Base-by-base conservation (phyloP, 2,797 vertebrate genomes). In the Coendou prehensilis region DNA sequence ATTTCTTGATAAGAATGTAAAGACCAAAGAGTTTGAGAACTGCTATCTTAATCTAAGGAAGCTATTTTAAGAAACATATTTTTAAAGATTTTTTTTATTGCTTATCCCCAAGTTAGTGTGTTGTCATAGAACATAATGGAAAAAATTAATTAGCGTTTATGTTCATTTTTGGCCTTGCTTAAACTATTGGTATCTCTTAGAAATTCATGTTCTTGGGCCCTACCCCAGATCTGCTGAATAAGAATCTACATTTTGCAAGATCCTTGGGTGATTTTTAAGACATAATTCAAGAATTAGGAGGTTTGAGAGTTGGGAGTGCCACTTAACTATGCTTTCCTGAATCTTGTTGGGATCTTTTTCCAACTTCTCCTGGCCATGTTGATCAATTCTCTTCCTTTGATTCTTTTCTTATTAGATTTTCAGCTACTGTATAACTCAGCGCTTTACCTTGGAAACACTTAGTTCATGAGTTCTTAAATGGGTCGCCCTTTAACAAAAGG, bases 141-240 rank as follows among this genome's bases (percentile, higher is more conserved):
- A 47, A 57, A 76, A 56, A 33, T 76, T 54, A 76, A 76, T 93
- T 81, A 76, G 45, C 20, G 67, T 57, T 59, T 54, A 33, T 50
- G 75, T 69, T 95, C 61, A 83, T 63, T 90, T 95, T 83, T 61
- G 26, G 10, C 14, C 33, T 41, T 92, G 37, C 47, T 90, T 73
- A 67, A 28, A 30, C 47, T 57, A n/a, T 7, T n/a, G 67, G 4
- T 50, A 67, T 57, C 54, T 87, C 45, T 71, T 56, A 71, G 59
- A 93, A 78, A 78, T 95, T 37, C 17, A 89, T 41, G 59, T 33
- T 67, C 41, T 18, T 13, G 6, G 18, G 5, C 14, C 33, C 45
- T 59, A 33, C 5, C 30, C n/a, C 7, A 63, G 54, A 79, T 15
- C 28, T 50, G 1, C 61, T n/a, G 75, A 69, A 37, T 57, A 7